These are phyloP conservation scores for Theocolax elegans DNA, from an alignment of 1,140 invertebrate genomes.

Conservation along the genomic window DNA sequence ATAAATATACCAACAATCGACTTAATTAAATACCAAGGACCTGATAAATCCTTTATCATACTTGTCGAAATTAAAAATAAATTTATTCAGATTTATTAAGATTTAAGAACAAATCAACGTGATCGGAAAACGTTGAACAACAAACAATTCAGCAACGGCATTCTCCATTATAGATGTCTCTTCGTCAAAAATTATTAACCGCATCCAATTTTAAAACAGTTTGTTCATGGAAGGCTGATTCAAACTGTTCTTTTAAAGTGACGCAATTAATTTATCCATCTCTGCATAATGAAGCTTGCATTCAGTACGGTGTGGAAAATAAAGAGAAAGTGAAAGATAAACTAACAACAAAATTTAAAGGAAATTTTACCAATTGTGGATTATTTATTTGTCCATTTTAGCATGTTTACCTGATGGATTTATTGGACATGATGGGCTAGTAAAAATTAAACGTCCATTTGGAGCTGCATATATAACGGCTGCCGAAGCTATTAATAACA, in stretches of 20 bases:
- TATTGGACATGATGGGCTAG: conserved; percentile 49
- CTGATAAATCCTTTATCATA: neutral
- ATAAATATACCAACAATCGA: neutral
- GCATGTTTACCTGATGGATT: conserved; percentile 63
- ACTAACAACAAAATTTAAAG: conserved; percentile 41
- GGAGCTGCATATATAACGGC: conserved; percentile 26
- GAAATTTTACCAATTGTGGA: conserved; percentile 55
- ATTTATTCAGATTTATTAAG: neutral
- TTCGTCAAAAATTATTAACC: conserved; percentile 52
- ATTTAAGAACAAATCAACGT: conserved; percentile 24
- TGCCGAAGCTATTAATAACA: conserved; percentile 31
- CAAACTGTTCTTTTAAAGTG: conserved; percentile 48
- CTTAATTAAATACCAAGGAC: neutral
- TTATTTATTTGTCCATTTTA: conserved; percentile 59
- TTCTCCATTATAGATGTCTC: conserved; percentile 48
- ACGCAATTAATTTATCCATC: conserved; percentile 51
- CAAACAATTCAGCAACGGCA: conserved; percentile 49
- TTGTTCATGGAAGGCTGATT: conserved; percentile 47
- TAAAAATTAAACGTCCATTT: conserved; percentile 59
- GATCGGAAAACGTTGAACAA: conserved; percentile 45
- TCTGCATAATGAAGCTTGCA: conserved; percentile 35
- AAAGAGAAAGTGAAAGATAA: conserved; percentile 51
- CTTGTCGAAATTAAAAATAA: too few relatives aligned
- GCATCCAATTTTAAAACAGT: conserved; percentile 58
- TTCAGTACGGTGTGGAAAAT: conserved; percentile 50